Base-by-base conservation (phyloP, 2,797 vertebrate species). In the Gastrophryne carolinensis region DNA sequence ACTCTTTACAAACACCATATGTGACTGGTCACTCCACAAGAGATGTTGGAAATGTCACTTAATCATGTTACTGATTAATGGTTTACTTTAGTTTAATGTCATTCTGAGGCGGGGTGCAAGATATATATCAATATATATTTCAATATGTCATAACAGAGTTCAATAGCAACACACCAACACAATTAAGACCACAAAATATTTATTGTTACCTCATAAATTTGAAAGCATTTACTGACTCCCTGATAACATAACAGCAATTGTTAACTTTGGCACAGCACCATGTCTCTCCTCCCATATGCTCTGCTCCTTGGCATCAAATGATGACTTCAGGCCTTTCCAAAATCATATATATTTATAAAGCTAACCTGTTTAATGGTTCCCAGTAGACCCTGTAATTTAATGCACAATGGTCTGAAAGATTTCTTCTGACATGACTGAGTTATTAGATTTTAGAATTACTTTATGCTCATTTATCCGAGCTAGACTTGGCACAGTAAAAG, bases 51-150 rank as follows among this genome's bases (percentile, higher is more conserved):
- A 53, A 12, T 50, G 47, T 39, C 11, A 7, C 23, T 37, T 26
- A 72, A 60, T 50, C 21, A 35, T 34, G 29, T 61, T 52, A 37
- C 29, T 47, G 44, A 58, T 61, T 52, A 49, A 23, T 61, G 37
- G 44, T 37, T 72, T 41, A 52, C 39, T 39, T 54, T 7, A 68
- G 27, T 19, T 23, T 50, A 15, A 27, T 37, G 58, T 63, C 47
- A 62, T 30, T 37, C 53, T 64, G 23, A 13, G 17, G 24, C 30
- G 39, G 57, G 53, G 53, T 30, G 24, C 41, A 63, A 39, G 35
- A 41, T 53, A 53, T 29, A 56, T 49, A 29, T 23, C 21, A 56
- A 23, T 54, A 41, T 53, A 53, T 29, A 56, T 49, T n/a, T 23
- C 21, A 56, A 23, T 54, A 26, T 39, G 21, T 29, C 54, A 15